Conservation (phyloP, 1,140 invertebrate species). For the Bacillus rossius region DNA sequence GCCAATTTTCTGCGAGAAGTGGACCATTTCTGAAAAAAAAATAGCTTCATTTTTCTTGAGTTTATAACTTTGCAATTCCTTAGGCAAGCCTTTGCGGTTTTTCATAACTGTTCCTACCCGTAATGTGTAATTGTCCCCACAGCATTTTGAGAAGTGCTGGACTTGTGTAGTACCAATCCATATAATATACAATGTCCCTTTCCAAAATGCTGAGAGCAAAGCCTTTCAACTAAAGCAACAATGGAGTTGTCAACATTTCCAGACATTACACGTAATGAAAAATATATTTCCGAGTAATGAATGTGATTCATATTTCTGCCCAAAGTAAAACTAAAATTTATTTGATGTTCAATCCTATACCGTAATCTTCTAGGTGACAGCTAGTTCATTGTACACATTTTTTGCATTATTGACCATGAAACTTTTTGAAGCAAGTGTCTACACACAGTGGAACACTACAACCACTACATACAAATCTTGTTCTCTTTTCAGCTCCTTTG, state of each 20-base stretch:
- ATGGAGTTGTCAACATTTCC: too few relatives aligned
- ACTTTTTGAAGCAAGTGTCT: neutral
- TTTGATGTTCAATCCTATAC: too few relatives aligned
- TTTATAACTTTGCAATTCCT: neutral
- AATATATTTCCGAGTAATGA: too few relatives aligned
- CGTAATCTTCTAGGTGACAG: too few relatives aligned
- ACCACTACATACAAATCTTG: neutral
- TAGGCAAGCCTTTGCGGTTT: neutral
- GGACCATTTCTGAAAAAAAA: neutral
- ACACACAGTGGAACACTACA: neutral
- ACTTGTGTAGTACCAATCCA: neutral
- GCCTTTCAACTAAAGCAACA: too few relatives aligned
- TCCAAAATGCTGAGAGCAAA: too few relatives aligned
- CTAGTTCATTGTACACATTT: too few relatives aligned
- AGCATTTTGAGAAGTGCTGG: neutral
- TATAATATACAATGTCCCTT: neutral
- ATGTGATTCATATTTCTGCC: too few relatives aligned
- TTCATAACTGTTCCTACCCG: neutral
- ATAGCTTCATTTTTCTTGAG: neutral
- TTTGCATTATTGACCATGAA: neutral
- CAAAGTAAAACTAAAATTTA: too few relatives aligned
- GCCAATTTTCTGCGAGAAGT: neutral
- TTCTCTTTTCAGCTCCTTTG: neutral
- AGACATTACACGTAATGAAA: too few relatives aligned
- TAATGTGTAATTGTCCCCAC: neutral